These are phyloP conservation scores for Dolichopus griseipennis DNA, from an alignment of 2,888 invertebrate species.

Conservation along the genomic window DNA sequence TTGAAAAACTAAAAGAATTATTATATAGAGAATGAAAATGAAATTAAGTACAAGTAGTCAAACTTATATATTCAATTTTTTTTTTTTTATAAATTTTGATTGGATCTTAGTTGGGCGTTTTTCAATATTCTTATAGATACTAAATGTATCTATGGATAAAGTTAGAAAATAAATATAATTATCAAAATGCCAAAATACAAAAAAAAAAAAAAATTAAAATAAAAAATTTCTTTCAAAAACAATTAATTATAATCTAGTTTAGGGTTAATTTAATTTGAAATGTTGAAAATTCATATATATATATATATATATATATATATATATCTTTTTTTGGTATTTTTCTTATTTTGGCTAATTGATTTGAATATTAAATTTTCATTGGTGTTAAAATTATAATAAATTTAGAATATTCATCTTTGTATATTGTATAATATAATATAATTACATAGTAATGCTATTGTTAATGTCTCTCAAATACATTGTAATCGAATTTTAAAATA, in stretches of 20 bases:
- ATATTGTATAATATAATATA: too few relatives aligned
- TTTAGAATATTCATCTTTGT: too few relatives aligned
- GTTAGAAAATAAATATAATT: background rate
- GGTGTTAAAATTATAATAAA: background rate
- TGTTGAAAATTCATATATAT: background rate
- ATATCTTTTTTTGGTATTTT: too few relatives aligned
- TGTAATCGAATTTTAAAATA: too few relatives aligned
- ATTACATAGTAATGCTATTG: too few relatives aligned
- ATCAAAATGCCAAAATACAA: background rate
- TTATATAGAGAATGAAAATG: too few relatives aligned
- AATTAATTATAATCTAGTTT: constrained; percentile 6
- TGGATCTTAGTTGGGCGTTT: background rate
- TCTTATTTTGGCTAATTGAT: background rate
- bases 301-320: background rate
- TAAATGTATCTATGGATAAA: background rate
- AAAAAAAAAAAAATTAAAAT: too few relatives aligned
- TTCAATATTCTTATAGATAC: background rate
- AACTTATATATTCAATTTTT: too few relatives aligned
- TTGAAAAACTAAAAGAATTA: too few relatives aligned
- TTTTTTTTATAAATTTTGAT: background rate
- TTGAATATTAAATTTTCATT: background rate
- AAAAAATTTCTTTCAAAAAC: background rate
- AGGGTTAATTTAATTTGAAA: constrained; percentile 3
- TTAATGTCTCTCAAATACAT: too few relatives aligned
- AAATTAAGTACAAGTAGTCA: too few relatives aligned